phyloP scores from a whole-genome alignment of 1,140 invertebrate species.

The Heliothis virescens region DNA sequence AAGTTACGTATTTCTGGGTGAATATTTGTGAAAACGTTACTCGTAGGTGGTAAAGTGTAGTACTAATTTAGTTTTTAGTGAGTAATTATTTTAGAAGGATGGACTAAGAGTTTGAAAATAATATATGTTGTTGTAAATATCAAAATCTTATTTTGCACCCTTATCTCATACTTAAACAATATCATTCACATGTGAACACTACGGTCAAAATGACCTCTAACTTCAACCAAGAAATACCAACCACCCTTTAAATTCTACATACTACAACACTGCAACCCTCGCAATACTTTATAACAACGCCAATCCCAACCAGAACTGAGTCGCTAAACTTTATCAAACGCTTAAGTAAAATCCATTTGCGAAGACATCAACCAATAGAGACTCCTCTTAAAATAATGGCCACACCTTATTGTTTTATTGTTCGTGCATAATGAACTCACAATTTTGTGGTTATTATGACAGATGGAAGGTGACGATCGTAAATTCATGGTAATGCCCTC shows the following conservation, averaged over 20 bases:
- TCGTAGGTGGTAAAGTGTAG: too few relatives aligned
- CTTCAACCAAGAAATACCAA: too few relatives aligned
- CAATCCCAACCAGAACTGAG: conserved; percentile 4
- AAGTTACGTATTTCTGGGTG: not conserved
- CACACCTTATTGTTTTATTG: conserved; percentile 66
- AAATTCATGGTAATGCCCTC: conserved; percentile 13
- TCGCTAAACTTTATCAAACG: conserved; percentile 29
- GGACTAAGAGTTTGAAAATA: not conserved
- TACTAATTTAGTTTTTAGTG: not conserved
- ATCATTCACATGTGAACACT: too few relatives aligned
- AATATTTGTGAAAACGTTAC: too few relatives aligned
- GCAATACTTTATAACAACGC: conserved; percentile 7
- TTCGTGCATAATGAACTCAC: conserved; percentile 60
- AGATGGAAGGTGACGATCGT: conserved; percentile 55
- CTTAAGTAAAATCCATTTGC: conserved; percentile 24
- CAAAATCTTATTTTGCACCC: not conserved
- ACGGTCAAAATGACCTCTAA: too few relatives aligned
- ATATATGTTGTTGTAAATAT: not conserved
- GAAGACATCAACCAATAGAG: conserved; percentile 2
- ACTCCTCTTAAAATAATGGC: conserved; percentile 49
- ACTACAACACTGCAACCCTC: conserved; percentile 15
- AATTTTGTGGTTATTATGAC: conserved; percentile 57
- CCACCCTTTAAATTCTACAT: too few relatives aligned
- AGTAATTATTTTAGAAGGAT: not conserved
- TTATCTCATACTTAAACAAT: too few relatives aligned